Conservation (phyloP, 2,888 invertebrate genomes). For the Pocota personata region DNA sequence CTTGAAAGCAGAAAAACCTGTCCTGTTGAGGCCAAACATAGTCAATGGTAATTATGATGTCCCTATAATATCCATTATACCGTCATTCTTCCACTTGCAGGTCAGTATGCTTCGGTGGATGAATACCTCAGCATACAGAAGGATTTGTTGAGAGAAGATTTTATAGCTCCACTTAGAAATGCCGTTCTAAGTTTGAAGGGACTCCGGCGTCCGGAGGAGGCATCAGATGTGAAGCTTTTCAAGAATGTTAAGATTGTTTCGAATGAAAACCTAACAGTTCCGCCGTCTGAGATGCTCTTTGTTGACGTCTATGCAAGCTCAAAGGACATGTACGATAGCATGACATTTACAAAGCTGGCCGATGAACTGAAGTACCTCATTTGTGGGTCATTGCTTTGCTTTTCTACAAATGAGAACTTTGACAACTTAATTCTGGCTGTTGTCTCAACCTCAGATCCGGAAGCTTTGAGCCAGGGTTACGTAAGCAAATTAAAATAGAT, state of each 20-base stretch:
- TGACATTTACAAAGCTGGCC: constrained; percentile 26
- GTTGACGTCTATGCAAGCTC: constrained; percentile 76
- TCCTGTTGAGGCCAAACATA: constrained; percentile 85
- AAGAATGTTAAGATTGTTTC: constrained; percentile 77
- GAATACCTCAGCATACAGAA: constrained; percentile 93
- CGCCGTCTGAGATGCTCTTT: constrained; percentile 77
- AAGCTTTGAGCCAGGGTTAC: constrained; percentile 84
- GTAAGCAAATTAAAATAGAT: constrained; percentile 81
- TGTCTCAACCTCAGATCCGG: constrained; percentile 85
- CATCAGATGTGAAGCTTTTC: constrained; percentile 67
- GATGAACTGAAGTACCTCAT: constrained; percentile 76
- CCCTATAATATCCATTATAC: constrained; percentile 10
- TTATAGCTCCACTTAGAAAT: constrained; percentile 88
- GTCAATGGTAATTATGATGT: constrained; percentile 86
- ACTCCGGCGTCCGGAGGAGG: constrained; percentile 34
- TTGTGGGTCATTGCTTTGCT: constrained; percentile 88
- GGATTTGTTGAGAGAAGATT: constrained; percentile 91
- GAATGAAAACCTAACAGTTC: constrained; percentile 76
- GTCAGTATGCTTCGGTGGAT: constrained; percentile 85
- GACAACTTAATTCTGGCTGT: constrained; percentile 87
- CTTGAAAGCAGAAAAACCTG: constrained; percentile 78
- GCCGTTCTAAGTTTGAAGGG: constrained; percentile 74
- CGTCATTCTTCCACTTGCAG: constrained; percentile 77
- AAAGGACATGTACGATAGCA: constrained; percentile 20
- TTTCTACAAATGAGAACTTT: constrained; percentile 87